Percentiles rank a stretch among this genome's conserved stretches.
phyloP scores from a whole-genome alignment of 2,113 vertebrate species.

The Amblyopsis rosae region DNA sequence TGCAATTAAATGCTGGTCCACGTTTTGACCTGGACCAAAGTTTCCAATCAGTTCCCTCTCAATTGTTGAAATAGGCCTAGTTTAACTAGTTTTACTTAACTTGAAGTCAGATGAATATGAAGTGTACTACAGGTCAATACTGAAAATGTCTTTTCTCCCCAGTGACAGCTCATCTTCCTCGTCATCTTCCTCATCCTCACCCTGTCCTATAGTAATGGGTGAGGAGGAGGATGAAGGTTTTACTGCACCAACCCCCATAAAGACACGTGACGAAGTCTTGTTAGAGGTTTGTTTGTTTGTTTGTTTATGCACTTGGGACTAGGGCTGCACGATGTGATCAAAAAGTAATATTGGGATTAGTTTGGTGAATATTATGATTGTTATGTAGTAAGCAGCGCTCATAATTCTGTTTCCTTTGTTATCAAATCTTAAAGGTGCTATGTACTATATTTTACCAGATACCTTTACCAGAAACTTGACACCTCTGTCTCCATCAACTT shows the following conservation, averaged over 20 bases:
- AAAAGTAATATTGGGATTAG: too few species aligned
- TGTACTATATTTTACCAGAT: too few species aligned
- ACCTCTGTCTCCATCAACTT: too few species aligned
- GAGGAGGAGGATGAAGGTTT: constrained; percentile 57
- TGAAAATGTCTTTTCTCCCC: not conserved
- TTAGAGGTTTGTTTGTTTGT: constrained; percentile 50
- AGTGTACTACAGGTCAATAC: not conserved
- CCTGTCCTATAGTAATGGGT: constrained; percentile 1
- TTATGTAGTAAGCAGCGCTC: too few species aligned
- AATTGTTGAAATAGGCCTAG: not conserved
- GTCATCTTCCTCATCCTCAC: constrained; percentile 51
- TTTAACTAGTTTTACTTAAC: not conserved
- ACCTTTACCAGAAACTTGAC: too few species aligned
- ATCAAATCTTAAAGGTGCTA: too few species aligned
- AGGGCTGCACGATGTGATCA: too few species aligned
- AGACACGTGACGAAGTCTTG: constrained; percentile 55
- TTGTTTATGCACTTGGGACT: not conserved
- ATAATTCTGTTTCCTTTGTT: too few species aligned
- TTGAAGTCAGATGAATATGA: not conserved
- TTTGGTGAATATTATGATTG: too few species aligned
- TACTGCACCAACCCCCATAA: constrained; percentile 55
- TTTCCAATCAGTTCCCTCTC: too few species aligned
- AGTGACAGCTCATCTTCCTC: constrained; percentile 57
- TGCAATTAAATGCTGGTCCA: too few species aligned
- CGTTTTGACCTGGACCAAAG: too few species aligned